Conservation (phyloP, 2,888 invertebrate species). For the Linyphia triangularis region DNA sequence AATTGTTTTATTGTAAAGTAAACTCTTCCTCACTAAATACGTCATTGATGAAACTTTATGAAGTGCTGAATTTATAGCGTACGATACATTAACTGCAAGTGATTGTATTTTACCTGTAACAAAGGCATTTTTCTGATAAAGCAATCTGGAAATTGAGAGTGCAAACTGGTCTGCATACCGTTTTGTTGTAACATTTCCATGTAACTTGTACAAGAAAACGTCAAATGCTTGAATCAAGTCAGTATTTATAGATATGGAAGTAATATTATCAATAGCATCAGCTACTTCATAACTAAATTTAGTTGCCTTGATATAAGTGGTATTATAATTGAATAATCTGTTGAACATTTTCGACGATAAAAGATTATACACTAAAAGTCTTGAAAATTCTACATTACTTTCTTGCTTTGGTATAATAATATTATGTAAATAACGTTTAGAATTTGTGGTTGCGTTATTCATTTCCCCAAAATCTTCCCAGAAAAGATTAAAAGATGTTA, state of each 20-base stretch:
- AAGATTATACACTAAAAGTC: conserved; percentile 38
- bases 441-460: background rate
- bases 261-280: conserved; percentile 28
- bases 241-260: background rate
- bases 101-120: background rate
- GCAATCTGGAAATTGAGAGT: conserved; percentile 10
- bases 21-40: background rate
- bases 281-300: conserved; percentile 10
- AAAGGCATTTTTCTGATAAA: background rate
- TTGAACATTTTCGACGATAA: conserved; percentile 41
- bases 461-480: conserved; percentile 42
- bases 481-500: conserved; percentile 35
- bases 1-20: background rate
- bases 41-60: conserved; percentile 8
- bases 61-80: conserved; percentile 28
- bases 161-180: conserved; percentile 31
- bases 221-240: conserved; percentile 36
- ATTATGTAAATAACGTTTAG: background rate
- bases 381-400: conserved; percentile 19
- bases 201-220: conserved; percentile 8
- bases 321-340: conserved; percentile 25
- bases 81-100: conserved; percentile 22
- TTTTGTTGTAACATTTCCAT: background rate
- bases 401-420: background rate
- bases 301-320: background rate